These are phyloP conservation scores for Chrysopilus asiliformis DNA, from an alignment of 2,888 invertebrate genomes.

Conservation along the genomic window DNA sequence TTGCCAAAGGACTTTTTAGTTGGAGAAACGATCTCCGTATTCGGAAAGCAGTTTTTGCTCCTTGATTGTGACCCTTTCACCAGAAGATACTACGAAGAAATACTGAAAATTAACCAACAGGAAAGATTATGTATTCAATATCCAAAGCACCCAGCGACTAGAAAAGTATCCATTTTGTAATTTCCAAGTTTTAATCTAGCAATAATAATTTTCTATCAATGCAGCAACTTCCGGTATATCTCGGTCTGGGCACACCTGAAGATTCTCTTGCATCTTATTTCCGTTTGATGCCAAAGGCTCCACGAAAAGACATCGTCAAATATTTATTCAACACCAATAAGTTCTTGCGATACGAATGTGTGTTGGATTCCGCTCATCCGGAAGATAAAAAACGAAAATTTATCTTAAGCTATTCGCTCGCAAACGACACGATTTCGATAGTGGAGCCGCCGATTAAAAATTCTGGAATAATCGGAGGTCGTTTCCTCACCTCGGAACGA, in stretches of 20 bases:
- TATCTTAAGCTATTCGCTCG: slow-evolving; percentile 59
- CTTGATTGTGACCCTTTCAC: slow-evolving; percentile 73
- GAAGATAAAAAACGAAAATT: slow-evolving; percentile 66
- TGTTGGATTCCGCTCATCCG: slow-evolving; percentile 63
- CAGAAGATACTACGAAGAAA: slow-evolving; percentile 52
- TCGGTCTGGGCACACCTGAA: slow-evolving; percentile 53
- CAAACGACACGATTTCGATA: slow-evolving; percentile 61
- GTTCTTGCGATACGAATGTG: slow-evolving; percentile 59
- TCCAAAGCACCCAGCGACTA: slow-evolving; percentile 17
- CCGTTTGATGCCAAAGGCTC: slow-evolving; percentile 54
- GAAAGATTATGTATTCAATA: slow-evolving; percentile 28
- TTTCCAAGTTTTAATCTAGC: background rate
- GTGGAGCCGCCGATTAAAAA: slow-evolving; percentile 58
- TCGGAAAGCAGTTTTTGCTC: slow-evolving; percentile 57
- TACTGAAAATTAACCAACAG: slow-evolving; percentile 16
- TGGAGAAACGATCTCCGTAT: slow-evolving; percentile 55
- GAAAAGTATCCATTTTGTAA: background rate
- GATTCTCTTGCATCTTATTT: slow-evolving; percentile 63
- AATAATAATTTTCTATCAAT: slow-evolving; percentile 3
- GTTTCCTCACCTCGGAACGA: slow-evolving; percentile 53
- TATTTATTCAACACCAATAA: slow-evolving; percentile 60
- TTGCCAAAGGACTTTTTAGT: slow-evolving; percentile 62
- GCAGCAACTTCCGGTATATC: slow-evolving; percentile 15
- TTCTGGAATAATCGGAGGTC: slow-evolving; percentile 63
- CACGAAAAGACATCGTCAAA: slow-evolving; percentile 60